A percentile compares a stretch with the other conserved stretches of the same genome.
These are phyloP conservation scores for Morelia viridis DNA, from an alignment of 2,797 vertebrate species.

Conservation along the genomic window DNA sequence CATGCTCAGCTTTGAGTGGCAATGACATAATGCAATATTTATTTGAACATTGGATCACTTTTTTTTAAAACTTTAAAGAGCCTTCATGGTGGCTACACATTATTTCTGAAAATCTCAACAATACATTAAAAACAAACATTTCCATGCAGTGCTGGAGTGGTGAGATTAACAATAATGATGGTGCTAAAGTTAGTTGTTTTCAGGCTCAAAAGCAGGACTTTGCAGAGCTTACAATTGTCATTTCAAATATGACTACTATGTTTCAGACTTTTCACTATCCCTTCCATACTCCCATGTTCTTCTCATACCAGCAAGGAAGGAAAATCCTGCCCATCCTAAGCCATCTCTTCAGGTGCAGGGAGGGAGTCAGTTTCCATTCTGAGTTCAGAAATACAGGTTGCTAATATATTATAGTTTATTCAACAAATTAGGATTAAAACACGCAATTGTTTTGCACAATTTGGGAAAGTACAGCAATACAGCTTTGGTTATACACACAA, in stretches of 20 bases:
- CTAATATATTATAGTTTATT: background rate
- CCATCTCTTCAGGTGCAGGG: background rate
- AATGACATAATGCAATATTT: background rate
- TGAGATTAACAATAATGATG: background rate
- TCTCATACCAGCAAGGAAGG: background rate
- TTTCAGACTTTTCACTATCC: background rate
- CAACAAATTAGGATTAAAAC: background rate
- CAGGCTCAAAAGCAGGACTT: background rate
- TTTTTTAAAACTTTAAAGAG: background rate
- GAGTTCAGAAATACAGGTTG: background rate
- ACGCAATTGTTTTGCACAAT: background rate
- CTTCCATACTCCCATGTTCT: background rate
- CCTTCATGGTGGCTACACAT: background rate
- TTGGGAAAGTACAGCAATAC: background rate
- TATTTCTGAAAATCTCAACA: background rate
- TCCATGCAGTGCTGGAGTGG: background rate
- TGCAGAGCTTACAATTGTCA: background rate
- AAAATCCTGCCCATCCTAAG: background rate
- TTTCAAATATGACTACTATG: background rate
- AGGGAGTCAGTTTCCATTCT: background rate
- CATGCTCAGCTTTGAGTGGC: background rate
- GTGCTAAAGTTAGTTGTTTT: background rate
- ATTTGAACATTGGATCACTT: background rate
- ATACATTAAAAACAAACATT: background rate
- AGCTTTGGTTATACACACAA: background rate